These are phyloP conservation scores for Ramphastos sulfuratus DNA, from an alignment of 2,113 vertebrate genomes.

Conservation along the genomic window DNA sequence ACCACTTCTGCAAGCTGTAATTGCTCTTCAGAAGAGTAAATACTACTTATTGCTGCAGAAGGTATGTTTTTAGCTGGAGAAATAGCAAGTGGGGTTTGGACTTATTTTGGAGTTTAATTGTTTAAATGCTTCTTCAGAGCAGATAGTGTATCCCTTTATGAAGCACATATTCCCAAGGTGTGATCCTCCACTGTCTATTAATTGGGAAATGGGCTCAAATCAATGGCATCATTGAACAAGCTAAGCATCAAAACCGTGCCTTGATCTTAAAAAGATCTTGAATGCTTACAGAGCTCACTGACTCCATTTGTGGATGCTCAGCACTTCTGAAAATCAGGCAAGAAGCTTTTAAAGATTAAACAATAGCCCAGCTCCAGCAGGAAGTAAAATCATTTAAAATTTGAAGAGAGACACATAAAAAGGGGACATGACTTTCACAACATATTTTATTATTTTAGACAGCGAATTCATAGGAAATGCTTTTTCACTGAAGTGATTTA, in stretches of 20 bases:
- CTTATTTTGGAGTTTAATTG: not conserved
- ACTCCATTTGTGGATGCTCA: not conserved
- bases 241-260: not conserved
- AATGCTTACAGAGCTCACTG: not conserved
- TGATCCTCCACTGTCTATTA: not conserved
- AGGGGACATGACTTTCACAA: conserved; percentile 40
- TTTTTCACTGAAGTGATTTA: conserved; percentile 40
- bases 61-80: not conserved
- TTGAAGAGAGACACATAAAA: conserved; percentile 12
- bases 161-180: not conserved
- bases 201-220: not conserved
- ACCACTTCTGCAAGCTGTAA: not conserved
- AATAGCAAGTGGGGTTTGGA: not conserved
- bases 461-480: conserved; percentile 46
- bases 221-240: not conserved
- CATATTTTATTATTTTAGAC: conserved; percentile 52
- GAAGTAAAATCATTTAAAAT: conserved; percentile 29
- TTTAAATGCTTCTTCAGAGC: not conserved
- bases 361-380: not conserved
- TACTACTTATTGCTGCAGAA: not conserved
- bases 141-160: not conserved
- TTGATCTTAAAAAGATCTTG: not conserved
- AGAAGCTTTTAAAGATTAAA: conserved; percentile 33
- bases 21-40: not conserved
- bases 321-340: conserved; percentile 7